phyloP scores from a whole-genome alignment of 2,888 invertebrate genomes.

The Pedicia rivosa region DNA sequence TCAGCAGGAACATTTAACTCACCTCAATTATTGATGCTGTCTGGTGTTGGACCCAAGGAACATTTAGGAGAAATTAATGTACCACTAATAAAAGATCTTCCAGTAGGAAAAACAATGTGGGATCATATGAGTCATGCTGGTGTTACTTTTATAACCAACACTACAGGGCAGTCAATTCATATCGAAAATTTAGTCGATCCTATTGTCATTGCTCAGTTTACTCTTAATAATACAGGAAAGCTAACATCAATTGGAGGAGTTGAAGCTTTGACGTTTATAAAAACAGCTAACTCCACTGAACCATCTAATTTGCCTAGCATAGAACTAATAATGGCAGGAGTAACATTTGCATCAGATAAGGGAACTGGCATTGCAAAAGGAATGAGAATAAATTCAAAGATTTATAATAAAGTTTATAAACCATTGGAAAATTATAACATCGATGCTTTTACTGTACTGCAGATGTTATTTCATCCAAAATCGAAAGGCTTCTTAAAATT shows the following conservation, averaged over 20 bases:
- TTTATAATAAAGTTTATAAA: constrained; percentile 37
- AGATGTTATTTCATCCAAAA: constrained; percentile 54
- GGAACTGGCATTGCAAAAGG: constrained; percentile 37
- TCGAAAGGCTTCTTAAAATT: constrained; percentile 50
- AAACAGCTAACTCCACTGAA: constrained; percentile 37
- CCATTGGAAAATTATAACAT: constrained; percentile 29
- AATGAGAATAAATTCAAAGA: constrained; percentile 38
- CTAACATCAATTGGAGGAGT: constrained; percentile 44
- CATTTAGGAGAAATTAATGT: constrained; percentile 34
- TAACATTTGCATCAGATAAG: constrained; percentile 43
- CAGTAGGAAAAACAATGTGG: constrained; percentile 43
- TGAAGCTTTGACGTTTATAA: constrained; percentile 48
- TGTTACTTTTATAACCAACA: constrained; percentile 25
- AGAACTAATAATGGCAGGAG: constrained; percentile 45
- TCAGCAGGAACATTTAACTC: constrained; percentile 70
- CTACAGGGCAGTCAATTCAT: constrained; percentile 19
- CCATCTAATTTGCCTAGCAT: constrained; percentile 45
- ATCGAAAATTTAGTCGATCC: constrained; percentile 3
- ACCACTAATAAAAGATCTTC: constrained; percentile 39
- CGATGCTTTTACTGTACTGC: constrained; percentile 44
- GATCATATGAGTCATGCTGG: constrained; percentile 42
- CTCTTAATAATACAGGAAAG: constrained; percentile 23
- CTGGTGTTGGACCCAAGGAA: constrained; percentile 41
- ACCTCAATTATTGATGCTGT: constrained; percentile 71
- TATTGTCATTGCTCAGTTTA: too few relatives aligned